These are phyloP conservation scores for Xanthia icteritia DNA, from an alignment of 2,888 invertebrate species.

Conservation along the genomic window DNA sequence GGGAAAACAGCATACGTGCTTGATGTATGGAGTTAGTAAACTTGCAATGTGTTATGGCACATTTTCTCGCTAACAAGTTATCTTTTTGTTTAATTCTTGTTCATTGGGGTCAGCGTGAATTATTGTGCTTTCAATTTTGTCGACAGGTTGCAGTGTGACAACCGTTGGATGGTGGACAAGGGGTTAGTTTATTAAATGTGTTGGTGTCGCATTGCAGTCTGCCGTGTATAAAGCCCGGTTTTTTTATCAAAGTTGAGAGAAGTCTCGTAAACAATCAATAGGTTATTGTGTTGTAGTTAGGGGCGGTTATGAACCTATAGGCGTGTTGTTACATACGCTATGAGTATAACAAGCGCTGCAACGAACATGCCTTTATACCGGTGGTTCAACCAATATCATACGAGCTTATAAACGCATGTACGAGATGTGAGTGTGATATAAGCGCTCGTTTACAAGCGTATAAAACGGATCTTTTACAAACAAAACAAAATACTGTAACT, in stretches of 20 bases:
- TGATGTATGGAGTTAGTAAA: not conserved
- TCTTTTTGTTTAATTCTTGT: not conserved
- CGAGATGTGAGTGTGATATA: too few relatives aligned
- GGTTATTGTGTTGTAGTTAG: not conserved
- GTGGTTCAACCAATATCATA: too few relatives aligned
- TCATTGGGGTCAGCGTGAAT: constrained; percentile 22
- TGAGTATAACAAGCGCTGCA: not conserved
- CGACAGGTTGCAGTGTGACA: constrained; percentile 26
- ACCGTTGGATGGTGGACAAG: not conserved
- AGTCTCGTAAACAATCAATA: constrained; percentile 5
- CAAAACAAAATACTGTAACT: not conserved
- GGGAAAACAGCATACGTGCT: not conserved
- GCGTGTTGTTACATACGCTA: not conserved
- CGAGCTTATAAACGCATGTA: too few relatives aligned
- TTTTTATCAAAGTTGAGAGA: constrained; percentile 11
- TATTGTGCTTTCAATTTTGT: not conserved
- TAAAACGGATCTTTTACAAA: not conserved
- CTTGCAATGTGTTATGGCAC: not conserved
- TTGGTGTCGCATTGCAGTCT: constrained; percentile 41
- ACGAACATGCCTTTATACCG: not conserved
- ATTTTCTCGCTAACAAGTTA: not conserved
- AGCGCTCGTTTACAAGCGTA: not conserved
- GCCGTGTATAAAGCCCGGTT: constrained; percentile 3
- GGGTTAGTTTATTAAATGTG: constrained; percentile 6
- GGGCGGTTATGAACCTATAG: not conserved